Base-by-base conservation (phyloP, 2,888 invertebrate genomes). In the Idaea dimidiata region DNA sequence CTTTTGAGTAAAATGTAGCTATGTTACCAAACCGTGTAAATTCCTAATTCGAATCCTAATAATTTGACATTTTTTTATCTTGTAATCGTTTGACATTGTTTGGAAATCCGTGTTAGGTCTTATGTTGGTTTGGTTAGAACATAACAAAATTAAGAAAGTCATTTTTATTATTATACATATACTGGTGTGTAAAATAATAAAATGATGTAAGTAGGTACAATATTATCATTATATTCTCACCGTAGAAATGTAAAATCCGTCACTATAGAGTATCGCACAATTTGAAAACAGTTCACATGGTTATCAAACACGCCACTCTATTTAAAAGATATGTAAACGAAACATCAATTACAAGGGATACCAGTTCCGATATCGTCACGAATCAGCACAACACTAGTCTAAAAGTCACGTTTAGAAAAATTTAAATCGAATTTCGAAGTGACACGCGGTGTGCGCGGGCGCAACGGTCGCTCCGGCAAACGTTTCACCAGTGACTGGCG, bases 401-500 rank as follows among this genome's bases (percentile, higher is more conserved):
- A 75, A 71, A 75, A 76, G 78, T 83, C 81, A 83, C 82, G 79
- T 78, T 80, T 81, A 77, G 74, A 81, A 78, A 79, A 77, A 80
- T 66, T 72, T 72, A 80, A 79, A 69, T 72, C 69, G 77, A 75
- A 76, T 74, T 73, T 66, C 75, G 68, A 62, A 67, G 65, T 62
- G 63, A 66, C 67, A 68, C 65, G 68, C 65, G 70, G 70, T 78
- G 82, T 77, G 84, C 81, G 76, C 75, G 79, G 75, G 79, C 80
- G 67, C 68, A 66, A 70, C 80, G 83, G 63, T 75, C 78, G 78
- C 72, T 70, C 80, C 72, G 77, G 72, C 74, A 69, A 78, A 73
- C 85, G 86, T 72, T 77, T 78, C 72, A 74, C 73, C 80, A 81
- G 82, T 79, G 90, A 85, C 87, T 89, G 87, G 85, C 85, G 72